Evolutionary conservation across 1,140 invertebrate genomes (phyloP).

Genomic region (Chionoecetes opilio): DNA sequence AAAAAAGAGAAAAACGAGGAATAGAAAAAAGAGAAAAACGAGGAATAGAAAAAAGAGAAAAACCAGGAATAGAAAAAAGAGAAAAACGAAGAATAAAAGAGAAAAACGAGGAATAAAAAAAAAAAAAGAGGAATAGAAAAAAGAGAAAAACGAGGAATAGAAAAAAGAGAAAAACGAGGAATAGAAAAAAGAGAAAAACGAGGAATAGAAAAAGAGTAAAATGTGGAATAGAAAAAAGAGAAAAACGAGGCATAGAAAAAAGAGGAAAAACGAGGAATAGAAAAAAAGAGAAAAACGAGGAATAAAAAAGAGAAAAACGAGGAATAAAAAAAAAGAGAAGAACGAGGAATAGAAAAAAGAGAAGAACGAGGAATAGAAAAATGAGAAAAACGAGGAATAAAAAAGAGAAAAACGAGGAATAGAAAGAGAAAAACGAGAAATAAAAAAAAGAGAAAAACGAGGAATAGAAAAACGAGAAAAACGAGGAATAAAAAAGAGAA

Average conservation of each 20-base stretch:
- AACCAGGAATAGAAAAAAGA: too few species aligned
- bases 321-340: not conserved
- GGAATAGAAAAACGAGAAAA: too few species aligned
- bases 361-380: slow-evolving; percentile 39
- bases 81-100: too few species aligned
- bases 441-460: too few species aligned
- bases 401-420: too few species aligned
- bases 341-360: slow-evolving; percentile 36
- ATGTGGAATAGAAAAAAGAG: slow-evolving; percentile 34
- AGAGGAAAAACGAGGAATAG: not conserved
- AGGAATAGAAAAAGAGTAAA: not conserved
- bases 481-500: too few species aligned
- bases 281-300: slow-evolving; percentile 40
- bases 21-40: too few species aligned
- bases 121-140: too few species aligned
- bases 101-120: too few species aligned
- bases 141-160: not conserved
- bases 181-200: slow-evolving; percentile 36
- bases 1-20: too few species aligned
- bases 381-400: not conserved
- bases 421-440: too few species aligned
- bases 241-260: slow-evolving; percentile 38
- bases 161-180: slow-evolving; percentile 44
- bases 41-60: too few species aligned
- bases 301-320: slow-evolving; percentile 36